These are phyloP conservation scores for Limnothrissa miodon DNA, from an alignment of 2,113 vertebrate genomes.

Conservation along the genomic window DNA sequence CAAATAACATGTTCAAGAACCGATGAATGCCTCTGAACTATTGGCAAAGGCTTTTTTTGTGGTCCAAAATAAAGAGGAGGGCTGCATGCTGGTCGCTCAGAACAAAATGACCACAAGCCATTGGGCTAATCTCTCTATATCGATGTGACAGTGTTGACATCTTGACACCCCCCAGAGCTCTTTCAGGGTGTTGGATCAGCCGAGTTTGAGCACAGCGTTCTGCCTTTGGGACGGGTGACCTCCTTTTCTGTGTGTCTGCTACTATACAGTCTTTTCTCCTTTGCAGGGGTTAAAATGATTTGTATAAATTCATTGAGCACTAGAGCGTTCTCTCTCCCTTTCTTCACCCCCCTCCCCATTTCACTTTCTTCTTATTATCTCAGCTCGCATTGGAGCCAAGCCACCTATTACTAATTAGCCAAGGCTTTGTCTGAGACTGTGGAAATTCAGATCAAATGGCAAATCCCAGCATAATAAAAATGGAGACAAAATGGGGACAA, in stretches of 20 bases:
- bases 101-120: constrained; percentile 47
- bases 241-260: constrained; percentile 31
- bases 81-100: constrained; percentile 23
- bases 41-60: constrained; percentile 35
- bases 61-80: constrained; percentile 13
- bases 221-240: constrained; percentile 33
- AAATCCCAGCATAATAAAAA: constrained; percentile 27
- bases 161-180: constrained; percentile 16
- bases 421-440: constrained; percentile 21
- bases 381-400: constrained; percentile 40
- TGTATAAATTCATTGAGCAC: constrained; percentile 37
- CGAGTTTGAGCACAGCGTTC: constrained; percentile 33
- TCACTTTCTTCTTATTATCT: constrained; percentile 19
- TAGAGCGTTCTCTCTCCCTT: constrained; percentile 17
- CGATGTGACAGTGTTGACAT: constrained; percentile 38
- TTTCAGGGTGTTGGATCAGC: constrained; percentile 18
- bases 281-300: constrained; percentile 50
- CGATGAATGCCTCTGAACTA: constrained; percentile 6
- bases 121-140: constrained; percentile 41
- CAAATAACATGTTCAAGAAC: constrained; percentile 4
- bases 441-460: constrained; percentile 26
- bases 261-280: constrained; percentile 26
- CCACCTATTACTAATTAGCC: constrained; percentile 40
- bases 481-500: constrained; percentile 16
- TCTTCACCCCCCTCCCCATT: not conserved